Evolutionary conservation across 2,888 invertebrate species (phyloP), one percentile per base, ranked within the genome.

Genomic region (Drosophila diplacantha): DNA sequence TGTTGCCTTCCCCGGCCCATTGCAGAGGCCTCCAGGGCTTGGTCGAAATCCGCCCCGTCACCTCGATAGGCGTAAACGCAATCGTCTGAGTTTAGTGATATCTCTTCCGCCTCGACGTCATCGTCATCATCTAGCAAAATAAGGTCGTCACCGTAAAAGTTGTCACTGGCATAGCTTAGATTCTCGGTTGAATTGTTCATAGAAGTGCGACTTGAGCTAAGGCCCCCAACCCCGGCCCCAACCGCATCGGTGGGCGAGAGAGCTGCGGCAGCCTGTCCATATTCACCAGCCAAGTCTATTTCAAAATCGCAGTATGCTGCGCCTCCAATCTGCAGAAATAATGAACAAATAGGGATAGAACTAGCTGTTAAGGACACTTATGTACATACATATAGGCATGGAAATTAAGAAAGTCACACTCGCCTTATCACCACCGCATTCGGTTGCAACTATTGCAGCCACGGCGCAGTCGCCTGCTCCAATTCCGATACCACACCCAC

Each of bases 61-160:
- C 88, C 88, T 3, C 88, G 86, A 73, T 88, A 88, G 3, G 88
- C 88, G 65, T 88, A 88, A 32, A 88, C 85, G 61, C 88, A 88
- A 60, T 88, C 88, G 68, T 88, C 88, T 0, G 88, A 88, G 60
- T 88, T 87, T 0, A 87, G 72, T 3, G 88, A 88, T 14, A 87
- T 78, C 46, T 87, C 87, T 32, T 88, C 88, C 7, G 84, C 86
- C 26, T 85, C 85, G 39, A 75, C 81, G 49, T 81, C 80, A 16
- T 78, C 75, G 38, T 82, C 82, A 18, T 85, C 82, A n/a, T 85
- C 85, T 18, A 87, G 75, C 22, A 87, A 64, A 38, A 88, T 80
- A 58, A 87, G 75, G 75, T 87, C 87, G 62, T 87, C 86, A n/a
- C 83, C 84, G 43, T 83, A 85, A 63, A 85, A 86, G 66, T 87